Percentiles rank a stretch among this genome's conserved stretches.
Conservation (phyloP, 2,888 invertebrate species). For the Aricia artaxerxes region DNA sequence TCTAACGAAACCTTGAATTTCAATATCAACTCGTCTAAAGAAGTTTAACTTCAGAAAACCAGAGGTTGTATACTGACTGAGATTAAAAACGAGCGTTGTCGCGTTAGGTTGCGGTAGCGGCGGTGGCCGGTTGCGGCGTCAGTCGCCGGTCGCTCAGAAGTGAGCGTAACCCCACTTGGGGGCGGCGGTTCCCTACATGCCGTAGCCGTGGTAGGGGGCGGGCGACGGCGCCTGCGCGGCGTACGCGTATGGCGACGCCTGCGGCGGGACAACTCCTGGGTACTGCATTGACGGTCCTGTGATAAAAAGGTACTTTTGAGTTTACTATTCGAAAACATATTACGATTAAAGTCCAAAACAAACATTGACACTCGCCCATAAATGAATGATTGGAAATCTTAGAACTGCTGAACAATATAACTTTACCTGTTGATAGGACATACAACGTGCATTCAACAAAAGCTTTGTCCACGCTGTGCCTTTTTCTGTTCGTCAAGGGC, state of each 20-base stretch:
- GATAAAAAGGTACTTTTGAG: background rate
- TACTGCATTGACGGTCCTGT: slow-evolving; percentile 77
- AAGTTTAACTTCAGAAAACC: background rate
- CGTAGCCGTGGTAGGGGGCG: slow-evolving; percentile 79
- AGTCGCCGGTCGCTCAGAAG: slow-evolving; percentile 46
- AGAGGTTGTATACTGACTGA: background rate
- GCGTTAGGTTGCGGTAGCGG: slow-evolving; percentile 9
- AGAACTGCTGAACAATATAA: no score
- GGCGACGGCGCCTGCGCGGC: slow-evolving; percentile 77
- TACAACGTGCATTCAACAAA: no score
- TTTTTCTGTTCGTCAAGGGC: no score
- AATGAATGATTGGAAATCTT: no score
- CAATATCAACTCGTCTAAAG: background rate
- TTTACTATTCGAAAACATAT: no score
- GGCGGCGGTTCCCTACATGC: slow-evolving; percentile 69
- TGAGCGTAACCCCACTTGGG: slow-evolving; percentile 50
- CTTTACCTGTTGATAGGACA: no score
- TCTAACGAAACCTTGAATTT: background rate
- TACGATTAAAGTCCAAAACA: no score
- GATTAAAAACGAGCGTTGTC: background rate
- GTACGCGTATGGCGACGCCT: slow-evolving; percentile 75
- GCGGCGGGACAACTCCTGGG: slow-evolving; percentile 62
- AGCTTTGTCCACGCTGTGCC: no score
- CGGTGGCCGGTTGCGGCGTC: slow-evolving; percentile 21
- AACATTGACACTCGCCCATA: no score